These are phyloP conservation scores for Myrmophylax atrothorax DNA, from an alignment of 2,113 vertebrate species.

Conservation along the genomic window DNA sequence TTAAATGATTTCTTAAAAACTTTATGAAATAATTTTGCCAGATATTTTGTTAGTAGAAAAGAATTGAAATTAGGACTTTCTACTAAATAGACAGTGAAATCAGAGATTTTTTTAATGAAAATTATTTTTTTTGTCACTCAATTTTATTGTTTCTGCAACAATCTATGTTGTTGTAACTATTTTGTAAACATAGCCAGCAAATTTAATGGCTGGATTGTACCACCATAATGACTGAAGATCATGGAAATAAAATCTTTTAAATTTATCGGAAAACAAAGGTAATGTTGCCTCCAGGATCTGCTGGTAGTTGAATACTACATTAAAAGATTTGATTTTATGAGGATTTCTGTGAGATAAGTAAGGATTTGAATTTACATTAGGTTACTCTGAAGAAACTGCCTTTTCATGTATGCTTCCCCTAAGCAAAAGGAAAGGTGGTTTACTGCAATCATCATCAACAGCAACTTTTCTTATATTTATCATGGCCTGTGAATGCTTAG, in stretches of 20 bases:
- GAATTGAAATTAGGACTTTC: not conserved
- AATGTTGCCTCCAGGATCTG: not conserved
- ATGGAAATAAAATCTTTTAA: not conserved
- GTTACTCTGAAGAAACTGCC: not conserved
- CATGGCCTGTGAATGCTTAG: not conserved
- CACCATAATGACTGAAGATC: not conserved
- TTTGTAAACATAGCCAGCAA: not conserved
- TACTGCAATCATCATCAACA: not conserved
- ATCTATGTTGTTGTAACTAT: not conserved
- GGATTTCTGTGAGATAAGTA: not conserved
- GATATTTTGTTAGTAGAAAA: not conserved
- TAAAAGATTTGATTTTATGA: not conserved
- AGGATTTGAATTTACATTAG: not conserved
- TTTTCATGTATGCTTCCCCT: not conserved
- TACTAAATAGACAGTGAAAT: not conserved
- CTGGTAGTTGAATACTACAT: not conserved
- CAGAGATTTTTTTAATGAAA: not conserved
- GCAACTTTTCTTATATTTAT: not conserved
- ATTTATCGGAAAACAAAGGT: not conserved
- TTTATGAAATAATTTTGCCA: not conserved
- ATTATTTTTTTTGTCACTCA: not conserved
- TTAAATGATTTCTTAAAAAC: not conserved
- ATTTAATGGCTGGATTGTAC: not conserved
- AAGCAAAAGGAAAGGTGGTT: not conserved
- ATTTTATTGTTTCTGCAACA: not conserved